phyloP scores from a whole-genome alignment of 2,797 vertebrate genomes.

The Bucorvus abyssinicus region DNA sequence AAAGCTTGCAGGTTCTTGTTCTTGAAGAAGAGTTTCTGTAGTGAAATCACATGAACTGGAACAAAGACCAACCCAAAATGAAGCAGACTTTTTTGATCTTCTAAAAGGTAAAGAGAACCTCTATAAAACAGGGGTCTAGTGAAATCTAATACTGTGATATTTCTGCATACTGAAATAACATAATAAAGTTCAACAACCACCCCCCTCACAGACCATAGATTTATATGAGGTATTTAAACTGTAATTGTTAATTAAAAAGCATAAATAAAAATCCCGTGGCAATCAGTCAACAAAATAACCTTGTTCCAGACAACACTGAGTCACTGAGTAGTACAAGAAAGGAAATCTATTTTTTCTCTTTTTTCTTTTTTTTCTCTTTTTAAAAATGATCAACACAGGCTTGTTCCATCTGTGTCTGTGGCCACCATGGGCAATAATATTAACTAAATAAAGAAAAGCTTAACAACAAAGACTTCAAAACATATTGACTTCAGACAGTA shows the following conservation, averaged over 20 bases:
- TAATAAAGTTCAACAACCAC: conserved; percentile 18
- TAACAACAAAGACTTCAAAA: conserved; percentile 11
- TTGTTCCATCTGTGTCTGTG: neutral
- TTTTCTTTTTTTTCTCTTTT: neutral
- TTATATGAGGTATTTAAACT: conserved; percentile 51
- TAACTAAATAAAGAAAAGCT: conserved; percentile 7
- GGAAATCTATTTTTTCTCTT: neutral
- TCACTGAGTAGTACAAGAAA: neutral
- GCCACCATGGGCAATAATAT: neutral
- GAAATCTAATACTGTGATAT: conserved; percentile 44
- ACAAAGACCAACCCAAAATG: neutral
- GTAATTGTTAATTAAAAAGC: conserved; percentile 67
- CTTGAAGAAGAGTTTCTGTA: conserved; percentile 1
- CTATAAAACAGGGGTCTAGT: neutral
- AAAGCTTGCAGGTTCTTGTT: neutral
- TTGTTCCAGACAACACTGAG: conserved; percentile 33
- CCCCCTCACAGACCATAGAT: neutral
- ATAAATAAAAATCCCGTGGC: conserved; percentile 53
- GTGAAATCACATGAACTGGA: neutral
- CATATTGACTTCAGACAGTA: neutral
- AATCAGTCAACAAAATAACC: conserved; percentile 61
- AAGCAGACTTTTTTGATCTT: neutral
- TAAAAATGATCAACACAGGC: neutral
- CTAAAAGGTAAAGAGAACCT: neutral
- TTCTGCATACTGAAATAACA: conserved; percentile 54